These are phyloP conservation scores for Alca torda DNA, from an alignment of 2,797 vertebrate species.

Conservation along the genomic window DNA sequence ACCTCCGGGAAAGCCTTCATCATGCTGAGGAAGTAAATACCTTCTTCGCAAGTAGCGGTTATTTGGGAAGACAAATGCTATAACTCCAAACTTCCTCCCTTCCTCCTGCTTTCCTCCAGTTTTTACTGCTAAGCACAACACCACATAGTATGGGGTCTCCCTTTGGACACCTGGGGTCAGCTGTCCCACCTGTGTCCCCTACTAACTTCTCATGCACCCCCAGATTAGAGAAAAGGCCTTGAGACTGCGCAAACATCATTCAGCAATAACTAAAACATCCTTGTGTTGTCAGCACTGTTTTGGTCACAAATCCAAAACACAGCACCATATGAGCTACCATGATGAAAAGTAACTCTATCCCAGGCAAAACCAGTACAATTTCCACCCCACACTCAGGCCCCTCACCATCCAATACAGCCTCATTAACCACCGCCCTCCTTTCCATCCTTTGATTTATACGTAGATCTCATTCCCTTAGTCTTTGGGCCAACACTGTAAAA, in stretches of 20 bases:
- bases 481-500: background rate
- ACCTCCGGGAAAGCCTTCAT: background rate
- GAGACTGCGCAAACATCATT: background rate
- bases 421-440: background rate
- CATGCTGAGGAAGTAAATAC: background rate
- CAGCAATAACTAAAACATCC: background rate
- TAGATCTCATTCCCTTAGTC: background rate
- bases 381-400: background rate
- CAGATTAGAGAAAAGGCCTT: background rate
- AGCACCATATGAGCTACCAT: background rate
- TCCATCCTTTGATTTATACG: background rate
- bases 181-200: background rate
- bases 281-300: background rate
- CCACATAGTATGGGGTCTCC: background rate
- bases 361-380: background rate
- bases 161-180: background rate
- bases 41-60: background rate
- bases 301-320: background rate
- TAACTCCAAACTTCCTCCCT: rapidly evolving
- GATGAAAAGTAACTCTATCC: background rate
- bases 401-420: background rate
- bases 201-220: background rate
- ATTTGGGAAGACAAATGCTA: background rate
- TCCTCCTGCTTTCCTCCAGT: background rate
- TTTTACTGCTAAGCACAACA: background rate